Percentiles rank a stretch among this genome's conserved stretches.
These are phyloP conservation scores for Scolopax mira DNA, from an alignment of 2,113 vertebrate species.

Conservation along the genomic window DNA sequence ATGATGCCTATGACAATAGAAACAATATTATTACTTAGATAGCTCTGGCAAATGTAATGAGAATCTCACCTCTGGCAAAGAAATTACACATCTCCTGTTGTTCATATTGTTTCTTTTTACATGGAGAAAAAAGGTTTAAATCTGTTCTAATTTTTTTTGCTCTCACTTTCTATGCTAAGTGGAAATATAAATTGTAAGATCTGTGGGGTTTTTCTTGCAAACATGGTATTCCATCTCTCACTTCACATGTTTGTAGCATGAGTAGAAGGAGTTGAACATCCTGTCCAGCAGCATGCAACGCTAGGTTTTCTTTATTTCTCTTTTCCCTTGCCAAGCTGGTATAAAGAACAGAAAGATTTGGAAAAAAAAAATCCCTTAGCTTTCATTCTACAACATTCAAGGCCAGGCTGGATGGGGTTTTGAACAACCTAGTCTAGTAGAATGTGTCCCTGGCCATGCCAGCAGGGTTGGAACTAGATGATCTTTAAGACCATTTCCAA, in stretches of 20 bases:
- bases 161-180: background rate
- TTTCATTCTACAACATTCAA: background rate
- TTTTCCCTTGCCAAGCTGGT: background rate
- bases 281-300: background rate
- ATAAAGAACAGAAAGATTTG: background rate
- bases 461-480: background rate
- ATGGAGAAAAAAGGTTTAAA: background rate
- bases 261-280: background rate
- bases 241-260: accelerated
- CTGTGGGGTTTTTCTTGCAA: background rate
- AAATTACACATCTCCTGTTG: background rate
- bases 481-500: background rate
- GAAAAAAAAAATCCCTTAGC: background rate
- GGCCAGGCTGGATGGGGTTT: background rate
- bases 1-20: background rate
- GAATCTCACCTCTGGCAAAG: background rate
- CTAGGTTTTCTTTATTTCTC: background rate
- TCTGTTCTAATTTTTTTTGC: background rate
- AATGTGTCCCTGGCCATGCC: background rate
- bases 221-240: background rate
- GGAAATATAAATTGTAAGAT: background rate
- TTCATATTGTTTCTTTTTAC: background rate
- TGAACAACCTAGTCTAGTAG: background rate
- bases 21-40: background rate
- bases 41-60: background rate